Evolutionary conservation across 2,888 invertebrate species (phyloP).

Genomic region (Lepetodrilus schrolli): DNA sequence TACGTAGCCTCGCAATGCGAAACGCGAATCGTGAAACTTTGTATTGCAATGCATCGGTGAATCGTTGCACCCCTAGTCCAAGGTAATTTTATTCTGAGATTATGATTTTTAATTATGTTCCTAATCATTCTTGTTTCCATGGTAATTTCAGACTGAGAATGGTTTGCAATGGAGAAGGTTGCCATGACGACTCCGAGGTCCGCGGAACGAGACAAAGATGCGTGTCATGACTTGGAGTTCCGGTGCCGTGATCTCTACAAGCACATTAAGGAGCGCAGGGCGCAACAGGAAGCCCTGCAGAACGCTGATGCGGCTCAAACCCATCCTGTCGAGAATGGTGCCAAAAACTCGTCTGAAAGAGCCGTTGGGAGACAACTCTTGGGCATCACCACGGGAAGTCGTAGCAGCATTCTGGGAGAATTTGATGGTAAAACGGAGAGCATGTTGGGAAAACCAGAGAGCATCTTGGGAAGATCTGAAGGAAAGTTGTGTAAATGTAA

Average conservation of each 20-base stretch:
- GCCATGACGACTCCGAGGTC: background rate
- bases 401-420: background rate
- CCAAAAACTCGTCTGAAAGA: background rate
- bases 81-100: background rate
- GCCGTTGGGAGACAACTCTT: background rate
- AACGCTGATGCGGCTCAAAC: background rate
- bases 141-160: conserved; percentile 15
- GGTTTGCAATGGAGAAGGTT: background rate
- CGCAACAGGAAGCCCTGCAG: conserved; percentile 6
- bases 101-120: background rate
- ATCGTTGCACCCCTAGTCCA: too few species aligned
- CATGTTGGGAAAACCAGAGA: background rate
- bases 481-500: background rate
- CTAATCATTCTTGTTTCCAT: background rate
- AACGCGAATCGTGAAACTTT: too few species aligned
- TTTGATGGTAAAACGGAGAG: background rate
- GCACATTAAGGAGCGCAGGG: background rate
- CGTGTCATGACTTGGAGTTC: background rate
- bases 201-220: background rate
- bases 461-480: background rate
- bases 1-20: too few species aligned
- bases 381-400: background rate
- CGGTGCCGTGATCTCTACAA: conserved; percentile 22
- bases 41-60: too few species aligned
- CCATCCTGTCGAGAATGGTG: background rate